Evolutionary conservation across 2,888 invertebrate species (phyloP), one percentile per base, ranked within the genome.

Genomic region (Cerceris rybyensis): DNA sequence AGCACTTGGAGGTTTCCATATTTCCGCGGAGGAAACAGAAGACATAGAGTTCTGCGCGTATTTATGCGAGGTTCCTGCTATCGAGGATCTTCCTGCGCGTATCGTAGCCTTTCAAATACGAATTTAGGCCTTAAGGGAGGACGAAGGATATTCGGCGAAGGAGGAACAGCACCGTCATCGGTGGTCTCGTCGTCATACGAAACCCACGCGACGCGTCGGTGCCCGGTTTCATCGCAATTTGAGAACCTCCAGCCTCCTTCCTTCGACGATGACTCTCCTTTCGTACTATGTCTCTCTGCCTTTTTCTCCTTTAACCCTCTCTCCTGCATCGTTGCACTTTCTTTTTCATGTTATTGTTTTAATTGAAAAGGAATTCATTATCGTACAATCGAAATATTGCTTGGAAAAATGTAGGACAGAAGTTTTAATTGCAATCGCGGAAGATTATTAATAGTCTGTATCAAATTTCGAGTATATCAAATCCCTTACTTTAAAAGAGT

Each of bases 161-260:
- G 74, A 66, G 72, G 75, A 81, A 75, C 81, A 78, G 76, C 78
- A 83, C 86, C 92, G 85, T 88, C 92, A 91, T 91, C 91, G 92
- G 92, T 92, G 92, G 92, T 92, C 92, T 85, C 80, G 84, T 83
- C 88, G 92, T 91, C 88, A 92, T 86, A 88, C 87, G 92, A 92
- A 92, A 92, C 92, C 88, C 85, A 81, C 81, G 82, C 86, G 87
- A 87, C 85, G 84, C 85, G 79, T 82, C 70, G 91, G 92, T 92
- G 92, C 91, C 86, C 78, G 91, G 90, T 92, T 92, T 91, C 92
- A 90, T 88, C 88, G 92, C 91, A 92, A 92, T 92, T 92, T 90
- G 92, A 92, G 92, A 92, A 87, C 87, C 88, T 88, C 86, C 87
- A 86, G 86, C 85, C 86, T 87, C 86, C 84, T 83, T 83, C 76